Evolutionary conservation across 2,888 invertebrate genomes (phyloP).

Genomic region (Eupithecia abbreviata): DNA sequence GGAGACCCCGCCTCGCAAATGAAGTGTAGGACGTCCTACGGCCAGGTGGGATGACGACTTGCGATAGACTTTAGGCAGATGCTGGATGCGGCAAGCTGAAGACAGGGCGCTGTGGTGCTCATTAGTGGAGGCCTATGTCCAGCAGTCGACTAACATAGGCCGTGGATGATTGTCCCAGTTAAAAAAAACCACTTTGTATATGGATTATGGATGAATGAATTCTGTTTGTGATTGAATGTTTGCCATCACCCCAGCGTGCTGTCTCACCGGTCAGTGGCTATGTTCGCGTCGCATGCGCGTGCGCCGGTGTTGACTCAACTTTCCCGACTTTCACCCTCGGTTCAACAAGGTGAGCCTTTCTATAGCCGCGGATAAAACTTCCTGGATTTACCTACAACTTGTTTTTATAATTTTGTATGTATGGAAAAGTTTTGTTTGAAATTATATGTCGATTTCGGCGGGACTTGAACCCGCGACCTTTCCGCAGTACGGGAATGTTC

Average conservation of each 20-base stretch:
- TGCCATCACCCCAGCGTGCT: not conserved
- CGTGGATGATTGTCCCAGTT: too few species aligned
- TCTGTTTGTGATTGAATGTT: not conserved
- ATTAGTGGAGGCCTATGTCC: too few species aligned
- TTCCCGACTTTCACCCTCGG: conserved; percentile 49
- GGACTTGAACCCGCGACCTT: too few species aligned
- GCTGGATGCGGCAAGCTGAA: too few species aligned
- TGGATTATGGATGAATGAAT: not conserved
- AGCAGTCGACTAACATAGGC: too few species aligned
- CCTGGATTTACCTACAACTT: conserved; percentile 17
- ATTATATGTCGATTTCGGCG: too few species aligned
- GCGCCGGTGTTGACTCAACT: conserved; percentile 46
- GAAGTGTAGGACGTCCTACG: too few species aligned
- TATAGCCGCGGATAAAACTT: conserved; percentile 24
- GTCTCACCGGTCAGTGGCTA: not conserved
- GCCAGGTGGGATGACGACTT: too few species aligned
- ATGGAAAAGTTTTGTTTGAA: not conserved
- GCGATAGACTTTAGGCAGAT: too few species aligned
- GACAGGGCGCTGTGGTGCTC: too few species aligned
- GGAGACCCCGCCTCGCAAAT: too few species aligned
- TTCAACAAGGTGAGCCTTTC: conserved; percentile 44
- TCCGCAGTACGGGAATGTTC: too few species aligned
- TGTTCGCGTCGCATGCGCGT: conserved; percentile 3
- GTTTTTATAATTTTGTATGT: not conserved
- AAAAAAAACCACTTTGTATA: not conserved